A percentile compares a stretch with the other conserved stretches of the same genome.
phyloP scores from a whole-genome alignment of 2,113 vertebrate species.

The Prinia subflava region DNA sequence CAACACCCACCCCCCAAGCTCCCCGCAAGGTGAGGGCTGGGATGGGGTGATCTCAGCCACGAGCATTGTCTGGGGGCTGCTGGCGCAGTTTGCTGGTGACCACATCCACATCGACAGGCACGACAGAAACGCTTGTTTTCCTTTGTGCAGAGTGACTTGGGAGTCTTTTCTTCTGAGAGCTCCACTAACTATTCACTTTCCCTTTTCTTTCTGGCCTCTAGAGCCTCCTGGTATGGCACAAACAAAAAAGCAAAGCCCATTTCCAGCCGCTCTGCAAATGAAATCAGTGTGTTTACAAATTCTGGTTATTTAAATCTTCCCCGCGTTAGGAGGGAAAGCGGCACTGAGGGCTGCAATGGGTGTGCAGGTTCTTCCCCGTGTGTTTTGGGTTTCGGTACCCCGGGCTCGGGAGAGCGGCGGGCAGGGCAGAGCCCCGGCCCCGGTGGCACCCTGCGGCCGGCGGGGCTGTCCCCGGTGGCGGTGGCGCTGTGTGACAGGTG shows the following conservation, averaged over 20 bases:
- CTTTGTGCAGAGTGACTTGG: not conserved
- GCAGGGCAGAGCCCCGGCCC: not conserved
- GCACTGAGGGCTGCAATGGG: not conserved
- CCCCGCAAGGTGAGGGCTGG: not conserved
- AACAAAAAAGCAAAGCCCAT: not conserved
- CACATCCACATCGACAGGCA: not conserved
- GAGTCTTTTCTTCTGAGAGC: not conserved
- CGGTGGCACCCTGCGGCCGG: too few species aligned
- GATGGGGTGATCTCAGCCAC: not conserved
- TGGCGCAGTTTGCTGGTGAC: not conserved
- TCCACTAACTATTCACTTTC: not conserved
- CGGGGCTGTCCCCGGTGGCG: too few species aligned
- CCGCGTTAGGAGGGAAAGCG: not conserved
- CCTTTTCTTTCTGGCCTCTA: not conserved
- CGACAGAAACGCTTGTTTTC: not conserved
- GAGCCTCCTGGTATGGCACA: not conserved
- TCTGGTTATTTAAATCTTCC: not conserved
- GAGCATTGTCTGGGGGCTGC: not conserved
- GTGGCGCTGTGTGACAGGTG: constrained; percentile 66
- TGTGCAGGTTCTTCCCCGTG: not conserved
- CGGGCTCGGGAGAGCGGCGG: not conserved
- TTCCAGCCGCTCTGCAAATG: not conserved
- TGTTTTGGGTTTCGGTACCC: not conserved
- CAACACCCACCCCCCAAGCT: not conserved
- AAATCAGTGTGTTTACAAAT: not conserved